phyloP scores from a whole-genome alignment of 1,140 invertebrate genomes.

The Brachionus calyciflorus region DNA sequence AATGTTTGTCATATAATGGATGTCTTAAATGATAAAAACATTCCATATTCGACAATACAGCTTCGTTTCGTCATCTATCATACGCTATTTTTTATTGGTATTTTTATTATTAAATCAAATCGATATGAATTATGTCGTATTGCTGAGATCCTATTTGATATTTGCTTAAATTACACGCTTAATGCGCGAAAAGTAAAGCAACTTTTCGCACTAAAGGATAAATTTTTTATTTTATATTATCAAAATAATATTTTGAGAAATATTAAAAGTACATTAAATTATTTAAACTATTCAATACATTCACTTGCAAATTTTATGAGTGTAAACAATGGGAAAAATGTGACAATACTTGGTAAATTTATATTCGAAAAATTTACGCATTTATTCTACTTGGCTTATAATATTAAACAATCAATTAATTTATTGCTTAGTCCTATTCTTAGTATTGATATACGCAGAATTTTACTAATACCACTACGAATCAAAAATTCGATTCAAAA shows the following conservation, averaged over 20 bases:
- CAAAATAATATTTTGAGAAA: neutral
- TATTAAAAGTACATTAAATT: neutral
- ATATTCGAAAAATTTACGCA: too few species aligned
- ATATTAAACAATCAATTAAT: neutral
- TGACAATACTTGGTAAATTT: too few species aligned
- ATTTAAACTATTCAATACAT: neutral
- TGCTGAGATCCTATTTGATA: neutral
- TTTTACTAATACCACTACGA: neutral
- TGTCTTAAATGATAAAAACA: too few species aligned
- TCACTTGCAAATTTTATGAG: neutral
- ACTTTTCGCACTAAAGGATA: neutral
- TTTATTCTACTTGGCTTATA: neutral
- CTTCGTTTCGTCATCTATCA: too few species aligned
- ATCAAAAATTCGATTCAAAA: neutral
- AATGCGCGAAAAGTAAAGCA: neutral
- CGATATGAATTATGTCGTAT: neutral
- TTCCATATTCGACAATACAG: too few species aligned
- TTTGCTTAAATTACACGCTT: neutral
- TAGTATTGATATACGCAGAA: neutral
- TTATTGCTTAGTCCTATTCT: neutral
- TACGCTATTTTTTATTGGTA: too few species aligned
- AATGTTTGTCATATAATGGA: too few species aligned
- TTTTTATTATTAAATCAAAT: too few species aligned
- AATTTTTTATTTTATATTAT: neutral
- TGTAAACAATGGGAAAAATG: too few species aligned